Conservation (phyloP, 2,797 vertebrate genomes). For the Girardinus metallicus region DNA sequence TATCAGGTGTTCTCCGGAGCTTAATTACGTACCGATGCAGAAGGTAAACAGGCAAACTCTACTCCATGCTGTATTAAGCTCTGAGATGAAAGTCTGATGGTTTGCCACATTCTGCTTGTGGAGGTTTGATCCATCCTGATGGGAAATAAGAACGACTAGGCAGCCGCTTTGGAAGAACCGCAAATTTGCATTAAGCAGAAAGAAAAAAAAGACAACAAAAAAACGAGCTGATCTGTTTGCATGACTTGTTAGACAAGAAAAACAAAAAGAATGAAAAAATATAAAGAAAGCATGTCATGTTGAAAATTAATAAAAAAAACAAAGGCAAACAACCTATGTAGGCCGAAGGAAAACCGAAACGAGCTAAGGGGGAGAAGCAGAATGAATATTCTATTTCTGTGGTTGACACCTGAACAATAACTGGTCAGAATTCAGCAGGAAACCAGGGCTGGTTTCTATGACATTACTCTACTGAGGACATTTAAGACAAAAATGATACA, state of each 20-base stretch:
- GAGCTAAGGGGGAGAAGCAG: neutral
- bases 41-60: neutral
- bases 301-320: neutral
- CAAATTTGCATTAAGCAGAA: constrained; percentile 30
- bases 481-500: neutral
- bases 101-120: constrained; percentile 38
- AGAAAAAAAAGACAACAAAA: neutral
- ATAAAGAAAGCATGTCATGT: neutral
- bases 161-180: constrained; percentile 29
- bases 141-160: constrained; percentile 33
- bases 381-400: neutral
- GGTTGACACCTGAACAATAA: neutral
- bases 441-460: neutral
- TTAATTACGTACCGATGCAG: neutral
- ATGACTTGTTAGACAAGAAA: constrained; percentile 2
- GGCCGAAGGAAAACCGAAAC: neutral
- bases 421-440: neutral
- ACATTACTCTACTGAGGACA: neutral
- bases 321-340: neutral
- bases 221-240: neutral
- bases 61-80: constrained; percentile 1
- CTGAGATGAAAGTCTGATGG: constrained; percentile 52
- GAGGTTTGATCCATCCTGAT: constrained; percentile 39
- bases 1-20: neutral
- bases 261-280: neutral